Evolutionary conservation across 2,113 vertebrate genomes (phyloP).

Genomic region (Corythornis cristatus): DNA sequence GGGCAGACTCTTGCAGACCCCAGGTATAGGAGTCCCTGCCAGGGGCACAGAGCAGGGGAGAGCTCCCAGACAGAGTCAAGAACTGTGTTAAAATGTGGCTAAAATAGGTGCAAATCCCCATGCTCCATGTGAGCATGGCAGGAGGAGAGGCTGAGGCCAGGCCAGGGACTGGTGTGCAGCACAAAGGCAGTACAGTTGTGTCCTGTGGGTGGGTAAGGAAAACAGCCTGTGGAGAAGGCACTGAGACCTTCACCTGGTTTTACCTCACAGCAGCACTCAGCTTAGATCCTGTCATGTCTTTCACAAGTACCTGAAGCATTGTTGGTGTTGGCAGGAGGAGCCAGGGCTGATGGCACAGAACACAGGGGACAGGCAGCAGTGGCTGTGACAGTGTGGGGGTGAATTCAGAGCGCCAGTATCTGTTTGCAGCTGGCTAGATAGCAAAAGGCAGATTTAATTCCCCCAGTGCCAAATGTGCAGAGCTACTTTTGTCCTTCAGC

Average conservation of each 20-base stretch:
- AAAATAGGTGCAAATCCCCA: background rate
- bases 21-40: background rate
- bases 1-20: rapidly evolving
- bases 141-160: background rate
- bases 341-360: background rate
- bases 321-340: conserved; percentile 22
- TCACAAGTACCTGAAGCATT: conserved; percentile 22
- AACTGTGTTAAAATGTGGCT: background rate
- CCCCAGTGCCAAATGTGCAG: conserved; percentile 5
- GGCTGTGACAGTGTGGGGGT: background rate
- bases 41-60: background rate
- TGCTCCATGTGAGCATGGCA: rapidly evolving
- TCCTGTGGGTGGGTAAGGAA: rapidly evolving
- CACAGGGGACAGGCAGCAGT: background rate
- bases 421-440: conserved; percentile 27
- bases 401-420: background rate
- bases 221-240: background rate
- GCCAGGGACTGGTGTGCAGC: rapidly evolving
- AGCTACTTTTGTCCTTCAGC: background rate
- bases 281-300: background rate
- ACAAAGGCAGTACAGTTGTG: background rate
- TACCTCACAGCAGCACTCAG: background rate
- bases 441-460: conserved; percentile 41
- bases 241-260: conserved; percentile 39
- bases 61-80: background rate